phyloP scores from a whole-genome alignment of 2,888 invertebrate species.

The Latrodectus hesperus region DNA sequence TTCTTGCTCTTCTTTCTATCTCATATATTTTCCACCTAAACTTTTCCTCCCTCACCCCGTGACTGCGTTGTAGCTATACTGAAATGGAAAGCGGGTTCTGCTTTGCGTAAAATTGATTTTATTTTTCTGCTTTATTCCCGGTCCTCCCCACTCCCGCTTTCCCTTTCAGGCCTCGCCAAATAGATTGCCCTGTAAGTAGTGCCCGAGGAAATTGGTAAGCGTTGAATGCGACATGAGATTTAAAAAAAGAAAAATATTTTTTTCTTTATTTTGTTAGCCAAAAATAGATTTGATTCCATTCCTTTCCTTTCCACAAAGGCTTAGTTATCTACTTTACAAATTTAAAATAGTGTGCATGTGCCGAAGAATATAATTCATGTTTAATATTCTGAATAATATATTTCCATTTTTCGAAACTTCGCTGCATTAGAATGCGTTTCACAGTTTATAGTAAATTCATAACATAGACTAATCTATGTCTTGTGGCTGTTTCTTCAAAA shows the following conservation, averaged over 20 bases:
- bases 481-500: too few relatives aligned
- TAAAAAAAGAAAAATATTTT: too few relatives aligned
- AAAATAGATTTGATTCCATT: not conserved
- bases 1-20: conserved; percentile 40
- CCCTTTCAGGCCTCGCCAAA: conserved; percentile 24
- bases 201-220: conserved; percentile 60
- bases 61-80: conserved; percentile 22
- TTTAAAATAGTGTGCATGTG: not conserved
- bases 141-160: conserved; percentile 6
- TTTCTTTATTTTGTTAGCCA: not conserved
- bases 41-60: not conserved
- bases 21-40: conserved; percentile 55
- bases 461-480: too few relatives aligned
- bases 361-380: not conserved
- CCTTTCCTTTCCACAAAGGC: not conserved
- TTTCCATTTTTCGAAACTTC: too few relatives aligned
- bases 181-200: conserved; percentile 53
- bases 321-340: not conserved
- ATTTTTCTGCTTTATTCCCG: conserved; percentile 40
- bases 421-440: too few relatives aligned
- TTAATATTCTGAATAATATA: too few relatives aligned
- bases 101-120: conserved; percentile 70
- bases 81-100: conserved; percentile 57
- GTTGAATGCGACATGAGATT: conserved; percentile 52
- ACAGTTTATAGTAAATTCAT: too few relatives aligned